A percentile compares a stretch with the other conserved stretches of the same genome.
Evolutionary conservation across 2,797 vertebrate genomes (phyloP).

Genomic region (Salarias fasciatus): DNA sequence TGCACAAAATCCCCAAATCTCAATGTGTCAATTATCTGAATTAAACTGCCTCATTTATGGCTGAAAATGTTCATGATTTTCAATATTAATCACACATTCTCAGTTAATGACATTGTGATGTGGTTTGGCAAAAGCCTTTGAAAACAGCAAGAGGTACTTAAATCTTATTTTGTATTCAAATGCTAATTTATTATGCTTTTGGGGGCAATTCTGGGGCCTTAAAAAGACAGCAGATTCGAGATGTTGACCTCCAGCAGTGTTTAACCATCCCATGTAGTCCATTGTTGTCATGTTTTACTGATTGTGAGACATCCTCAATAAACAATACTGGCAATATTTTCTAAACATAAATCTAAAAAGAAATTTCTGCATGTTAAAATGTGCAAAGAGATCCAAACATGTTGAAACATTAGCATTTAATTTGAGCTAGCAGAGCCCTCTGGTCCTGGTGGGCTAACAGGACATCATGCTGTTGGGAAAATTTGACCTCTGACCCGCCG

Average conservation of each 20-base stretch:
- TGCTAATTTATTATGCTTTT: too few species aligned
- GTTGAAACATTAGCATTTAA: slow-evolving; percentile 1
- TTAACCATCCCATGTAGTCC: too few species aligned
- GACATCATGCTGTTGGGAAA: slow-evolving; percentile 55
- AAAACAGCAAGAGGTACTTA: background rate
- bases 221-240: too few species aligned
- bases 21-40: background rate
- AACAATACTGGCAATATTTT: too few species aligned
- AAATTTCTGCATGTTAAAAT: background rate
- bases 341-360: too few species aligned
- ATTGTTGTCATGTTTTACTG: too few species aligned
- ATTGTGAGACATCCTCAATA: too few species aligned
- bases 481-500: slow-evolving; percentile 52
- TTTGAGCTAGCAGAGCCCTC: slow-evolving; percentile 17
- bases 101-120: background rate
- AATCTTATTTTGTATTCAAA: too few species aligned
- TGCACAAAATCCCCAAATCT: background rate
- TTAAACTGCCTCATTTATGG: background rate
- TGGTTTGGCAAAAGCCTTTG: background rate
- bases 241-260: too few species aligned
- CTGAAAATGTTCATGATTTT: background rate
- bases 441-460: slow-evolving; percentile 35
- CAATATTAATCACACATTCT: background rate
- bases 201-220: too few species aligned
- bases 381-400: background rate